Percentiles rank a stretch among this genome's conserved stretches.
phyloP scores from a whole-genome alignment of 1,140 invertebrate species.

The Lepidurus couesii region DNA sequence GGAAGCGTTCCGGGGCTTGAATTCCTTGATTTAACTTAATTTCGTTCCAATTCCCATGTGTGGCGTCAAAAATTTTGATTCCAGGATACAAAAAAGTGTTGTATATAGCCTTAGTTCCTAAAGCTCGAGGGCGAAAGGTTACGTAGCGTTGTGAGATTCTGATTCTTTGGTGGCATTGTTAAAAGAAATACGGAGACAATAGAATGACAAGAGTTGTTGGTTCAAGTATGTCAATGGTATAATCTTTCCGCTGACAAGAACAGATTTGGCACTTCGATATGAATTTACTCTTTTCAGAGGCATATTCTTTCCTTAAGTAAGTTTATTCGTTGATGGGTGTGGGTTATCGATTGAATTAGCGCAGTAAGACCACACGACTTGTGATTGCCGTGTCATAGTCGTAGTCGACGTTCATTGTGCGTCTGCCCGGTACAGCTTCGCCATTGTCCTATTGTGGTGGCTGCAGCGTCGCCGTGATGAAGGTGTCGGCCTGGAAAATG shows the following conservation, averaged over 20 bases:
- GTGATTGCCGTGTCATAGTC: slow-evolving; percentile 6
- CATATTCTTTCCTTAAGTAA: background rate
- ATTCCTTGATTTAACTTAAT: background rate
- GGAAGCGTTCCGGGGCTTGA: background rate
- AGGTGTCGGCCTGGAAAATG: slow-evolving; percentile 17
- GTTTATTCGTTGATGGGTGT: background rate
- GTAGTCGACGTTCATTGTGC: background rate
- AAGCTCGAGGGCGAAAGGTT: background rate
- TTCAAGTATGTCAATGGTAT: background rate
- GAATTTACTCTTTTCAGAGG: background rate
- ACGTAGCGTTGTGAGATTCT: slow-evolving; percentile 8
- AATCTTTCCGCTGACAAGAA: background rate
- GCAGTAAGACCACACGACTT: background rate
- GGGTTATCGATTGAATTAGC: slow-evolving; percentile 11
- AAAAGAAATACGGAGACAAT: background rate
- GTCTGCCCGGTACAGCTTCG: slow-evolving; percentile 6
- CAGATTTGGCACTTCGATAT: background rate
- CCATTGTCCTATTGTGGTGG: background rate
- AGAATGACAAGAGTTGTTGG: slow-evolving; percentile 4
- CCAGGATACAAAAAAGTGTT: background rate
- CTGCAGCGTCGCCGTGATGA: background rate
- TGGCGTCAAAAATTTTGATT: background rate
- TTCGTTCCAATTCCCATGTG: background rate
- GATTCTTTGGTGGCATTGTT: background rate
- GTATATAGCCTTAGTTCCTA: slow-evolving; percentile 3